Evolutionary conservation across 2,797 vertebrate species (phyloP).

Genomic region (Poecilia gillii): DNA sequence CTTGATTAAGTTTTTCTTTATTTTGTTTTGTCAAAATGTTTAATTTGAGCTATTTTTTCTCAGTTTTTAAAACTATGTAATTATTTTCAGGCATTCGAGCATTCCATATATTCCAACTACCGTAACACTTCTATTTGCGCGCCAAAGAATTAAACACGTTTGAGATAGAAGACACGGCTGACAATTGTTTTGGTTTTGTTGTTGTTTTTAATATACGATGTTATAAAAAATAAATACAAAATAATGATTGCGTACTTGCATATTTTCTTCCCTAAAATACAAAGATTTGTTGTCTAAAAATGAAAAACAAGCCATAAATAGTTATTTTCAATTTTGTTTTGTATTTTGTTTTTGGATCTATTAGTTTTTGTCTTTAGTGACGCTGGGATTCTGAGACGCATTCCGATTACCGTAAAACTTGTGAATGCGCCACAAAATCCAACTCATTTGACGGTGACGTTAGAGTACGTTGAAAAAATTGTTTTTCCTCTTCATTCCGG

Average conservation of each 20-base stretch:
- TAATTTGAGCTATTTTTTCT: not conserved
- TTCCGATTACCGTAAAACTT: not conserved
- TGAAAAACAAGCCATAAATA: not conserved
- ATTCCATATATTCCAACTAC: not conserved
- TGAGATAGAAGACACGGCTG: not conserved
- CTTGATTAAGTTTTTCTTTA: not conserved
- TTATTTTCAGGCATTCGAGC: not conserved
- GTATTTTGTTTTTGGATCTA: not conserved
- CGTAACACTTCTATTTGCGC: not conserved
- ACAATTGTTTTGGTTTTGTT: not conserved
- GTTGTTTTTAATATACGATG: not conserved
- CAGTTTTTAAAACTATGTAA: not conserved
- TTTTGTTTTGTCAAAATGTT: not conserved
- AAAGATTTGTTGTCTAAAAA: not conserved
- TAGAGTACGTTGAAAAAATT: not conserved
- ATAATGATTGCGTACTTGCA: not conserved
- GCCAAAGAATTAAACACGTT: not conserved
- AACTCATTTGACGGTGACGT: not conserved
- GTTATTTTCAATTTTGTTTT: not conserved
- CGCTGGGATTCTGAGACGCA: not conserved
- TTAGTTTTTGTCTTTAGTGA: not conserved
- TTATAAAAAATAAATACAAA: not conserved
- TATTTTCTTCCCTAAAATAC: not conserved
- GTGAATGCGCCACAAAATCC: not conserved
- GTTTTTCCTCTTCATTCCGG: not conserved